Evolutionary conservation across 2,888 invertebrate species (phyloP).

Genomic region (Diaprepes abbreviatus): DNA sequence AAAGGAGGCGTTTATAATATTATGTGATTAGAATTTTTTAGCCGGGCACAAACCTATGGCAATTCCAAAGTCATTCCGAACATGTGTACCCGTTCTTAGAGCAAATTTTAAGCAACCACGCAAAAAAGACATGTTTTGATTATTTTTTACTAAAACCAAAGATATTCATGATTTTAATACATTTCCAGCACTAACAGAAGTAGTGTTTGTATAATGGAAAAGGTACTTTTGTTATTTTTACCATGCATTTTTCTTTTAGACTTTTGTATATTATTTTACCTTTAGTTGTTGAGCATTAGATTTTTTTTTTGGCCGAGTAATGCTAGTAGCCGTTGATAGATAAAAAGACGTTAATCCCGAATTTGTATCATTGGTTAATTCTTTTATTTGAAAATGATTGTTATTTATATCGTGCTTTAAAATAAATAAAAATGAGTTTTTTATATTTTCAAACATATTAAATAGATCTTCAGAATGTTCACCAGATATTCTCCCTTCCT

Average conservation of each 20-base stretch:
- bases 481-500: no score
- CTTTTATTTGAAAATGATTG: background rate
- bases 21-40: no score
- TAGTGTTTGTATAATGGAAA: constrained; percentile 16
- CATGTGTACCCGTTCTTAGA: no score
- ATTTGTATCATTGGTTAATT: constrained; percentile 19
- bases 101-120: no score
- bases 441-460: no score
- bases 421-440: no score
- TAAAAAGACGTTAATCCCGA: background rate
- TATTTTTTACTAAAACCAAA: background rate
- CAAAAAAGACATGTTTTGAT: no score
- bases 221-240: constrained; percentile 20
- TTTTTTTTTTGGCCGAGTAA: background rate
- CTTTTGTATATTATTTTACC: constrained; percentile 27
- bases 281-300: background rate
- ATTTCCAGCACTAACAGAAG: constrained; percentile 14
- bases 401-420: background rate
- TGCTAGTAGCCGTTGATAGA: background rate
- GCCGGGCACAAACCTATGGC: no score
- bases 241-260: constrained; percentile 18
- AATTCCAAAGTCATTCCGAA: no score
- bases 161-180: background rate
- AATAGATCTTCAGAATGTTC: no score
- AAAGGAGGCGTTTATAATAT: no score